Evolutionary conservation across 2,888 invertebrate species (phyloP).

Genomic region (Keiferia lycopersicella): DNA sequence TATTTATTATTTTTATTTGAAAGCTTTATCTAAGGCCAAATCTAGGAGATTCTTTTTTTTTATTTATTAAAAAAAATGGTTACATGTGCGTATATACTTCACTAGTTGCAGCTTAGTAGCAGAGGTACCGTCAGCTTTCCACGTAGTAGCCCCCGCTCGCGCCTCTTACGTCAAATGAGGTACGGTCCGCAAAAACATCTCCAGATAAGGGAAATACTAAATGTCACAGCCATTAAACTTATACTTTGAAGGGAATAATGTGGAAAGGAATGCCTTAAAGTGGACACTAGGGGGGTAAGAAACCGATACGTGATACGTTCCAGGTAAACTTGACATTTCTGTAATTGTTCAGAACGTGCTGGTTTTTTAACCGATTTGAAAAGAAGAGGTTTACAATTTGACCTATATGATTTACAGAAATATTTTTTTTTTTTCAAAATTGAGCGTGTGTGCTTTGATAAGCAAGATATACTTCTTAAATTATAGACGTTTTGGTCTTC

Average conservation of each 20-base stretch:
- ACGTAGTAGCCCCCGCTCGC: constrained; percentile 43
- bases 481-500: too few relatives aligned
- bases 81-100: too few relatives aligned
- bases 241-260: constrained; percentile 8
- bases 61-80: too few relatives aligned
- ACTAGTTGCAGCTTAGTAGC: neutral
- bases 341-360: constrained; percentile 12
- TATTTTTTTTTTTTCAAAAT: too few relatives aligned
- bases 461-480: too few relatives aligned
- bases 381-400: too few relatives aligned
- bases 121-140: constrained; percentile 43
- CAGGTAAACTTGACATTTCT: constrained; percentile 22
- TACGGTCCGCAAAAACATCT: constrained; percentile 38
- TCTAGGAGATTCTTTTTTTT: too few relatives aligned
- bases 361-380: neutral
- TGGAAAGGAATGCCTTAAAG: constrained; percentile 10
- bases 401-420: too few relatives aligned
- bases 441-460: too few relatives aligned
- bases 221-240: constrained; percentile 20
- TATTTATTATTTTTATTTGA: too few relatives aligned
- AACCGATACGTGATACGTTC: neutral
- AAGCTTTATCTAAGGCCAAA: too few relatives aligned
- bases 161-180: constrained; percentile 41
- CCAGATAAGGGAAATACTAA: constrained; percentile 22
- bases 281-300: neutral